Evolutionary conservation across 2,797 vertebrate species (phyloP).

Genomic region (Microcaecilia unicolor): DNA sequence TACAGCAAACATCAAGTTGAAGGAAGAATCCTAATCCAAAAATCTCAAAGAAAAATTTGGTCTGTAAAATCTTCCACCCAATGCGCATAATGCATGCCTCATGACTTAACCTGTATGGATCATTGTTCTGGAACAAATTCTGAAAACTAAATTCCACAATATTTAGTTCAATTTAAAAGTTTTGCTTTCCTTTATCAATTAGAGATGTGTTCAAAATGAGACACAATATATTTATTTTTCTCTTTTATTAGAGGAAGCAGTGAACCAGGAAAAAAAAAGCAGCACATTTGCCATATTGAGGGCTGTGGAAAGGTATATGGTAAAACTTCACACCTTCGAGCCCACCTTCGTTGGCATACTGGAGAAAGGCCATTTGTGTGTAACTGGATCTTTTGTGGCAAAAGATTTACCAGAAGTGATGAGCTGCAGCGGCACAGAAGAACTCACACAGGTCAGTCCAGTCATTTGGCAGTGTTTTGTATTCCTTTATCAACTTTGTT

Average conservation of each 20-base stretch:
- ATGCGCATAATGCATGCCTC: too few species aligned
- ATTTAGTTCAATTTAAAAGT: too few species aligned
- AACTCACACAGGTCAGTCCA: constrained; percentile 84
- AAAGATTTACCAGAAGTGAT: constrained; percentile 91
- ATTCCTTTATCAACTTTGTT: too few species aligned
- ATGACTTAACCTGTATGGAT: too few species aligned
- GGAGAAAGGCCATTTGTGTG: constrained; percentile 97
- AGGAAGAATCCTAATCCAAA: too few species aligned
- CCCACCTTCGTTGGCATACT: constrained; percentile 97
- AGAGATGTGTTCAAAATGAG: background rate
- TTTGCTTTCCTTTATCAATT: too few species aligned
- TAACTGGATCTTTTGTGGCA: constrained; percentile 98
- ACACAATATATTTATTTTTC: constrained; percentile 12
- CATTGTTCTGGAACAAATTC: too few species aligned
- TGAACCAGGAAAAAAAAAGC: constrained; percentile 95
- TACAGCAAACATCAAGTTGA: too few species aligned
- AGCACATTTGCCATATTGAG: constrained; percentile 97
- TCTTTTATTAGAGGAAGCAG: constrained; percentile 69
- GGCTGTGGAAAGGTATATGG: constrained; percentile 97
- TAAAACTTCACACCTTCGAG: constrained; percentile 94
- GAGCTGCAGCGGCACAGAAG: constrained; percentile 94
- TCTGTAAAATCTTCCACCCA: too few species aligned
- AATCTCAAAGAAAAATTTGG: too few species aligned
- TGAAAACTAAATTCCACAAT: too few species aligned
- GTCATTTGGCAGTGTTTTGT: too few species aligned